Conservation (phyloP, 2,888 invertebrate species). For the Pyrochroa serraticornis region DNA sequence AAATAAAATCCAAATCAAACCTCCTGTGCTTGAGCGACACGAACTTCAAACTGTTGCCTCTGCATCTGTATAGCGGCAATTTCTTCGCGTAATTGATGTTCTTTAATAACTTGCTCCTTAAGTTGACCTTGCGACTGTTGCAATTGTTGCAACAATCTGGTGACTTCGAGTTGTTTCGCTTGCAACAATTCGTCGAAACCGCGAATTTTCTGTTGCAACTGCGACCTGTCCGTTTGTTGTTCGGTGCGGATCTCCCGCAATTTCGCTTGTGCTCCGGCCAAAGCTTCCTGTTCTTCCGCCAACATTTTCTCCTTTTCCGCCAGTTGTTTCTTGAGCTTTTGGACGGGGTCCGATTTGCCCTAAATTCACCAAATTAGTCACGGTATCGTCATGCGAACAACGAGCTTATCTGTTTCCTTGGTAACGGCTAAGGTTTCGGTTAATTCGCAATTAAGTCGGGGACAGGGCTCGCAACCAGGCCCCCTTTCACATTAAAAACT, state of each 20-base stretch:
- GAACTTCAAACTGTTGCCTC: constrained; percentile 69
- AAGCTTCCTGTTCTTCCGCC: constrained; percentile 75
- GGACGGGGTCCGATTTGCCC: constrained; percentile 83
- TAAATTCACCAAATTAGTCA: constrained; percentile 43
- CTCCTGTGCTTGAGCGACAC: constrained; percentile 68
- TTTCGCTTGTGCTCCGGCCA: constrained; percentile 76
- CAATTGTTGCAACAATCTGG: constrained; percentile 56
- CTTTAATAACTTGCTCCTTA: constrained; percentile 61
- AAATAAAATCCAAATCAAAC: constrained; percentile 28
- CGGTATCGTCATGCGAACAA: background rate
- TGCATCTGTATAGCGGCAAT: constrained; percentile 66
- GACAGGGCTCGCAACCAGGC: too few species aligned
- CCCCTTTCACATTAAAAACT: background rate
- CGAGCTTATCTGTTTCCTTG: background rate
- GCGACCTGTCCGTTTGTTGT: constrained; percentile 70
- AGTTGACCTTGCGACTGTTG: constrained; percentile 69
- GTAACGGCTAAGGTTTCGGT: background rate
- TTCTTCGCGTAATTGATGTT: constrained; percentile 63
- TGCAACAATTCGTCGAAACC: constrained; percentile 63
- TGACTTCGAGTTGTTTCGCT: constrained; percentile 64
- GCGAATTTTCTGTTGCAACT: constrained; percentile 62
- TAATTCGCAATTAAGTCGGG: background rate
- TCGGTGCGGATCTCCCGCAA: constrained; percentile 77
- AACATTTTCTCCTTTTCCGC: constrained; percentile 84
- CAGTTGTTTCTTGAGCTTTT: constrained; percentile 85